Base-by-base conservation (phyloP, 2,888 invertebrate species). In the Amorpha juglandis region DNA sequence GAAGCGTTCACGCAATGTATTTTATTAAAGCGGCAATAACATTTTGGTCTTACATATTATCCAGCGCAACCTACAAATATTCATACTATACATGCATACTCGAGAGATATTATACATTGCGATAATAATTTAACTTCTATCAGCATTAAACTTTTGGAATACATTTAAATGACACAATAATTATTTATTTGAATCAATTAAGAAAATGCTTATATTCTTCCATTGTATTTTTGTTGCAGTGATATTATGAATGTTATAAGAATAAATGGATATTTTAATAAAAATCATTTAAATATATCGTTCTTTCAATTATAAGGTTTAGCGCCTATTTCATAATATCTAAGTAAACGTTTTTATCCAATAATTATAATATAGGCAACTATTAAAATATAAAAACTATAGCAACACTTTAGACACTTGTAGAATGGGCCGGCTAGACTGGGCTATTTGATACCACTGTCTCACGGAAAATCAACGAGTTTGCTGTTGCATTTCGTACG, bases 211-310 rank as follows among this genome's bases (percentile, higher is more conserved):
- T 93, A 84, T 92, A 91, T 92, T 92, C 91, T 91, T 92, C 86
- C 92, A 92, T 92, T 93, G 92, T 93, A 92, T 91, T 93, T 92
- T 90, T 89, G 88, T 93, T 93, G 92, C 92, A 92, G 92, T 92
- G 92, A 93, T 93, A 93, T 92, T 92, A 92, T 92, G 92, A 90
- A 92, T 93, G 92, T 93, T 93, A 92, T 93, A 92, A 92, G 92
- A 93, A 92, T 92, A 93, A 92, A 93, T 93, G 92, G 91, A 93
- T 93, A 93, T 93, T 93, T 93, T 92, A 93, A 92, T 93, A 92
- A 92, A 92, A 92, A 91, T 92, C 91, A 92, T 92, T 90, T 91
- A 90, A 92, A 90, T 91, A 90, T 77, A 80, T 79, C 78, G 67
- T 70, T 77, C 80, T 88, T 87, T 87, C 74, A 84, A 86, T 82